Evolutionary conservation across 2,113 vertebrate genomes (phyloP).

Genomic region (Halichoeres trimaculatus): DNA sequence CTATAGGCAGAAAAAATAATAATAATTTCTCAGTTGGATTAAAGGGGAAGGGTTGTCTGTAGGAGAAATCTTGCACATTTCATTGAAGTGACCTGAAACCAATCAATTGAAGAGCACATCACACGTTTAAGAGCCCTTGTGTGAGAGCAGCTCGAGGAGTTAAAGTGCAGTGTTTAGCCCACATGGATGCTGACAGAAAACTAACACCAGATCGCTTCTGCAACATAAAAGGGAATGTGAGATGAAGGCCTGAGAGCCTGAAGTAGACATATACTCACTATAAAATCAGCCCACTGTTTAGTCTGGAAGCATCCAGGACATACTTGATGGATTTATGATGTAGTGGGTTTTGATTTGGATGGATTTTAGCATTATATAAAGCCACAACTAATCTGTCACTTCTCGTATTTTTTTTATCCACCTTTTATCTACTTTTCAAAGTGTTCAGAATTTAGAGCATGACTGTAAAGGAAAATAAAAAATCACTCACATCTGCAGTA

Average conservation of each 20-base stretch:
- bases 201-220: conserved; percentile 29
- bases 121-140: conserved; percentile 29
- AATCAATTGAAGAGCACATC: conserved; percentile 60
- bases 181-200: conserved; percentile 29
- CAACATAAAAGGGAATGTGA: conserved; percentile 56
- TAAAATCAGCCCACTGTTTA: conserved; percentile 7
- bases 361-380: background rate
- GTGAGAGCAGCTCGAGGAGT: conserved; percentile 1
- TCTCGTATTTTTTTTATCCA: background rate
- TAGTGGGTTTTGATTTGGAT: background rate
- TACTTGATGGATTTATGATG: background rate
- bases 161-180: conserved; percentile 42
- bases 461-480: conserved; percentile 1
- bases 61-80: conserved; percentile 63
- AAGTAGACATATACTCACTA: background rate
- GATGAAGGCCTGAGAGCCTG: conserved; percentile 41
- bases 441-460: background rate
- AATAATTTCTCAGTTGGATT: conserved; percentile 15
- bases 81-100: conserved; percentile 60
- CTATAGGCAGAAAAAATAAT: conserved; percentile 45
- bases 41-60: background rate
- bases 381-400: too few species aligned
- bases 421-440: background rate
- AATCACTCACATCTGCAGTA: conserved; percentile 38
- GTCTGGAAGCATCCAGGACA: conserved; percentile 10